Evolutionary conservation across 2,113 vertebrate genomes (phyloP), one percentile per base, ranked within the genome.

Genomic region (Panthera leo): DNA sequence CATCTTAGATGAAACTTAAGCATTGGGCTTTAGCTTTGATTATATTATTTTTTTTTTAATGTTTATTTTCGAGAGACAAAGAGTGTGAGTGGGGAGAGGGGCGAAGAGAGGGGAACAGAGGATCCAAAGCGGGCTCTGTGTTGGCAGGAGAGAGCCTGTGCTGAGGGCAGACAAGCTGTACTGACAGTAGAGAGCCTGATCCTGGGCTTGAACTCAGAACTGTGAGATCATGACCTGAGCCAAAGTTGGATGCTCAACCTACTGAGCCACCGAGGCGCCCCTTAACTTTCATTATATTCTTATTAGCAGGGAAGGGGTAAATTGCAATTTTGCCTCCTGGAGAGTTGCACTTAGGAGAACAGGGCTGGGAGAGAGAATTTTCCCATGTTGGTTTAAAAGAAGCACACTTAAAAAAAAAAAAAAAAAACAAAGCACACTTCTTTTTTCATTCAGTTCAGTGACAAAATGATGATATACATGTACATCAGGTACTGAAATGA

Each of bases 201-300:
- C 5, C 21, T 21, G 58, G 58, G 58, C 21, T 25, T 19, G 58
- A 61, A 61, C 58, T 61, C 58, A 61, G 19, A 61, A 61, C 58
- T 21, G 8, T 8, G 19, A 61, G 58, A 61, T 61, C 58, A 61
- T 61, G 21, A 61, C 58, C 21, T 61, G 58, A 23, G 58, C 58
- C 58, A 25, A 61, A 61, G 58, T 61, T 3, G 9, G 58, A 61
- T 61, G 58, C 58, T 61, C 58, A 61, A 61, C 58, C 8, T 2
- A 61, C 21, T 25, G 58, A 61, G 58, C 58, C 58, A 61, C 18
- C 7, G 7, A 61, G 58, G 58, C 0, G 2, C 58, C 19, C 58
- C 58, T 96, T 92, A 79, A 83, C 42, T 78, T 96, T 92, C 23
- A 92, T 83, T 71, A 48, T 71, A 65, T 79, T 94, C 65, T 84